A percentile compares a stretch with the other conserved stretches of the same genome.
Conservation (phyloP, 2,113 vertebrate species). For the Nipponia nippon region DNA sequence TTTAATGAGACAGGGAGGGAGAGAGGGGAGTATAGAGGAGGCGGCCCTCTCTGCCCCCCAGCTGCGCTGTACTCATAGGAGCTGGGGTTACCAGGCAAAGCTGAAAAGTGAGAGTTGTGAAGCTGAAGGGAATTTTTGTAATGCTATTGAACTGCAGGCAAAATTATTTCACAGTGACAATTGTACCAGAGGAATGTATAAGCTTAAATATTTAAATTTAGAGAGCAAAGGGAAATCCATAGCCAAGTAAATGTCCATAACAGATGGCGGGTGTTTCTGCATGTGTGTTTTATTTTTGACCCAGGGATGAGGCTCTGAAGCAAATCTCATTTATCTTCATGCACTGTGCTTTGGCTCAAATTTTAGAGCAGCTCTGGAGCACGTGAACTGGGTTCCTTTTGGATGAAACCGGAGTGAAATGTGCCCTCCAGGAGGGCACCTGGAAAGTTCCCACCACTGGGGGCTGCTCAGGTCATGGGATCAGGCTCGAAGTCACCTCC, state of each 20-base stretch:
- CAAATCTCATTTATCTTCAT: not conserved
- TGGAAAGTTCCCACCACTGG: not conserved
- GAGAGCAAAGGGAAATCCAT: not conserved
- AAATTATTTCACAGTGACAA: constrained; percentile 6
- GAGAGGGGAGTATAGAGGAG: not conserved
- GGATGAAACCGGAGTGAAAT: not conserved
- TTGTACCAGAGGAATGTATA: not conserved
- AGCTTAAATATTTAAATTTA: not conserved
- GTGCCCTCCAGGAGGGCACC: not conserved
- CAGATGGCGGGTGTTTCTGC: not conserved
- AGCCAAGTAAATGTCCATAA: not conserved
- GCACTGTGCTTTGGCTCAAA: not conserved
- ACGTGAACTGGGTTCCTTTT: not conserved
- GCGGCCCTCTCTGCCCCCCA: not conserved
- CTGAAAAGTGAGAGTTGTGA: not conserved
- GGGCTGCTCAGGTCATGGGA: not conserved
- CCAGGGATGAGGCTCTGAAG: not conserved
- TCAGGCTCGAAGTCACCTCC: not conserved
- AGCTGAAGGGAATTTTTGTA: constrained; percentile 1
- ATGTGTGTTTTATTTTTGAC: constrained; percentile 14
- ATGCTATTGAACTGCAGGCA: constrained; percentile 16
- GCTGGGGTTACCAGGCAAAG: not conserved
- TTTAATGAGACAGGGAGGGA: not conserved
- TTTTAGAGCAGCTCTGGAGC: not conserved
- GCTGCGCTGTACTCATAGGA: not conserved